Evolutionary conservation across 2,888 invertebrate species (phyloP), one percentile per base, ranked within the genome.

Genomic region (Drosophila fulvimacula): DNA sequence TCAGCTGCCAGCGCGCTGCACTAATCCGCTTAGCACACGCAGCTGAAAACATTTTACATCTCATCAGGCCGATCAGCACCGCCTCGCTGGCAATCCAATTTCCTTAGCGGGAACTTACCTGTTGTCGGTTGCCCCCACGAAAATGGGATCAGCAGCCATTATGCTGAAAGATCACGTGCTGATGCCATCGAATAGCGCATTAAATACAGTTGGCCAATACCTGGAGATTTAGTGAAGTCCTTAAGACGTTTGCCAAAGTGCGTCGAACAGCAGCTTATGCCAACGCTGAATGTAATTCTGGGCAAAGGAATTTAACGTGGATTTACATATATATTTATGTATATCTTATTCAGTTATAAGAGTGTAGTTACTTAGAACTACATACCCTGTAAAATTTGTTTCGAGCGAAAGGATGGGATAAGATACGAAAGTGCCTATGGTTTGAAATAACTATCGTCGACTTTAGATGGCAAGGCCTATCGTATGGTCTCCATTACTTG

Each of bases 21-120:
- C 58, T 81, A 81, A 81, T 70, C 82, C 74, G 64, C 67, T 71
- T 59, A 60, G 27, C 49, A 13, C 42, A 27, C n/a, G 49, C 57
- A 38, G 52, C 48, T 15, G 19, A n/a, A 15, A 53, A 17, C 46
- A 11, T 19, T 55, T 39, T 30, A 44, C 34, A 42, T 27, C 46
- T 46, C 46, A 34, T 52, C 51, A 13, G 7, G 49, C 32, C 32
- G 41, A 36, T 38, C 53, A 39, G 21, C 36, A 13, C 3, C 9
- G 36, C 11, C 34, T 10, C 27, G 24, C 38, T 27, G 27, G 13
- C 38, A 64, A 70, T 56, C 39, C 46, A 60, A 71, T 72, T 72
- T 71, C 57, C 61, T 44, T 39, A 5, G 1, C 41, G 19, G 9
- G 39, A 19, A 19, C 53, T 39, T 24, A 10, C 39, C 17, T n/a